A percentile compares a stretch with the other conserved stretches of the same genome.
These are phyloP conservation scores for Nesidiocoris tenuis DNA, from an alignment of 2,888 invertebrate genomes.

Conservation along the genomic window DNA sequence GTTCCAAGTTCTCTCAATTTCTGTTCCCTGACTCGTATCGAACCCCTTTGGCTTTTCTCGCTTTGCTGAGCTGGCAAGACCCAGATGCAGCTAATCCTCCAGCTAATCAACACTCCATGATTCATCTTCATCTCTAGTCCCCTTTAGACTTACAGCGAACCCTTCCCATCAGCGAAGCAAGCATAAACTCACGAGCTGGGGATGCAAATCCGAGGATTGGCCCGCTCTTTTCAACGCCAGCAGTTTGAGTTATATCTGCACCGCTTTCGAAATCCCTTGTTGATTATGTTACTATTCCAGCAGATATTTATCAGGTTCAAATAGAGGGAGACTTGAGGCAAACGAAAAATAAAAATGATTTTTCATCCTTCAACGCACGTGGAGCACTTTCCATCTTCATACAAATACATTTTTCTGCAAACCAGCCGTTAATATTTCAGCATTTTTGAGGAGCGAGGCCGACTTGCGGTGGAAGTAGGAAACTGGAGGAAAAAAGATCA, in stretches of 20 bases:
- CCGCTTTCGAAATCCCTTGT: neutral
- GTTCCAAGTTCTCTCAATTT: neutral
- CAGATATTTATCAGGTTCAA: too few species aligned
- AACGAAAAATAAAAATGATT: too few species aligned
- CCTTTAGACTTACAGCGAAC: slow-evolving; percentile 18
- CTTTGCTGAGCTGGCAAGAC: neutral
- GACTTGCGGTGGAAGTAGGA: too few species aligned
- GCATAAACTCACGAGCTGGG: neutral
- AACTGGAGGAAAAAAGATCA: too few species aligned
- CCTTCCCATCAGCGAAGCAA: neutral
- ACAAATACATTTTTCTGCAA: too few species aligned
- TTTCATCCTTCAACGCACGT: too few species aligned
- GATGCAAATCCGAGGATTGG: neutral
- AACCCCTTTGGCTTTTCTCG: neutral
- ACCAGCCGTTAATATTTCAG: too few species aligned
- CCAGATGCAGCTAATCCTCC: slow-evolving; percentile 46
- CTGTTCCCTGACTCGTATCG: too few species aligned
- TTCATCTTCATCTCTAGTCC: slow-evolving; percentile 42
- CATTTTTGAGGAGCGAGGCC: too few species aligned
- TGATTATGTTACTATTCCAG: neutral
- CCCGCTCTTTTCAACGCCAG: neutral
- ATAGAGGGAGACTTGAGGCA: too few species aligned
- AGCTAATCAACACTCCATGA: slow-evolving; percentile 46
- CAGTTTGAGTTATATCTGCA: neutral
- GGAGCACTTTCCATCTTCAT: too few species aligned